phyloP scores from a whole-genome alignment of 2,888 invertebrate species.

The Octonoba sinensis region DNA sequence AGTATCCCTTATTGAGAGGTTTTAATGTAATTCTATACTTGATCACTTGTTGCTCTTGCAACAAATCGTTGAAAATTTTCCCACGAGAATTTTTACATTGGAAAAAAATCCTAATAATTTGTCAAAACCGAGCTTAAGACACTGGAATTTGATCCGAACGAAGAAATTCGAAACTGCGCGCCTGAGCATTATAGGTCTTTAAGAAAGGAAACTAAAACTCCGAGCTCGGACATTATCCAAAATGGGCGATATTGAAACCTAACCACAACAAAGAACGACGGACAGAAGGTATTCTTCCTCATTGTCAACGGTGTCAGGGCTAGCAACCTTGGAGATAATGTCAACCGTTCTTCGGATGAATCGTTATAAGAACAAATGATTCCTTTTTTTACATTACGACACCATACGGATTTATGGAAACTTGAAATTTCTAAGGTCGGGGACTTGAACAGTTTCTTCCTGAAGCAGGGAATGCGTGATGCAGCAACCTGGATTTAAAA shows the following conservation, averaged over 20 bases:
- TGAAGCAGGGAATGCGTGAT: not conserved
- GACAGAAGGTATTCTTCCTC: slow-evolving; percentile 6
- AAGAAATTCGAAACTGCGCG: too few species aligned
- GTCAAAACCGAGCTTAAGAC: too few species aligned
- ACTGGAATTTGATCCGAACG: too few species aligned
- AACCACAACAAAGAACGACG: slow-evolving; percentile 1
- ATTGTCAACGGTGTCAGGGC: slow-evolving; percentile 25
- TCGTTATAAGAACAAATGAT: slow-evolving; percentile 9
- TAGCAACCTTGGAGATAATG: slow-evolving; percentile 15
- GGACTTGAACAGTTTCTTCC: not conserved
- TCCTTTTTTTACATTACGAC: not conserved
- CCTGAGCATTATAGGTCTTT: too few species aligned
- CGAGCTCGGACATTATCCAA: too few species aligned
- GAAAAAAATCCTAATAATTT: too few species aligned
- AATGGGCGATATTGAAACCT: slow-evolving; percentile 5
- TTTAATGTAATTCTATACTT: too few species aligned
- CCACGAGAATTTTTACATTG: too few species aligned
- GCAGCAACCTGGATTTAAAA: slow-evolving; percentile 1
- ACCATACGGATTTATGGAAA: not conserved
- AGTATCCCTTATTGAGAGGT: too few species aligned
- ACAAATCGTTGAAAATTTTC: too few species aligned
- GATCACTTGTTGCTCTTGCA: too few species aligned
- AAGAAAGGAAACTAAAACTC: too few species aligned
- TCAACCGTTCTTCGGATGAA: not conserved
- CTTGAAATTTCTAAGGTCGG: not conserved